Percentiles rank a stretch among this genome's conserved stretches.
Conservation (phyloP, 2,888 invertebrate species). For the Drosophila nigricruria region DNA sequence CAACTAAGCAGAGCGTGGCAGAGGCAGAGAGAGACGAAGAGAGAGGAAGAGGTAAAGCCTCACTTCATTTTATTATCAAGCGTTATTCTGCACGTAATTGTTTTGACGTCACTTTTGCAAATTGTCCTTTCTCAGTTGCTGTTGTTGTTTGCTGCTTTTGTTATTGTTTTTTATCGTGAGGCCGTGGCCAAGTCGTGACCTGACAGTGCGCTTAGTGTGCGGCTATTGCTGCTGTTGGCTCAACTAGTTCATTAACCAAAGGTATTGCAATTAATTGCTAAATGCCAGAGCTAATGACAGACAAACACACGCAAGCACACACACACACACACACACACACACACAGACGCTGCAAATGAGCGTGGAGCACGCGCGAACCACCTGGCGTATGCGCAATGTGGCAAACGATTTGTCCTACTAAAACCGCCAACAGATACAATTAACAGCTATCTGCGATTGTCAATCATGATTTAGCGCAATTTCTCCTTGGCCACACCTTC, state of each 20-base stretch:
- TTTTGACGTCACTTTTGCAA: constrained; percentile 78
- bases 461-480: constrained; percentile 47
- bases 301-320: constrained; percentile 4
- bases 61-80: constrained; percentile 81
- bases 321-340: not conserved
- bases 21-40: not conserved
- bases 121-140: constrained; percentile 53
- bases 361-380: constrained; percentile 42
- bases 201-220: constrained; percentile 7
- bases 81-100: constrained; percentile 78
- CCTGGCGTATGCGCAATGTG: constrained; percentile 57
- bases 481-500: constrained; percentile 1
- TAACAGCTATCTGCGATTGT: constrained; percentile 45
- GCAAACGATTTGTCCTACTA: constrained; percentile 46
- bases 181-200: constrained; percentile 51
- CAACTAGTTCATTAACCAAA: constrained; percentile 68
- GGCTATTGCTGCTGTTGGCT: constrained; percentile 14
- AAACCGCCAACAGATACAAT: constrained; percentile 45
- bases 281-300: constrained; percentile 43
- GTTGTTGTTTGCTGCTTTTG: constrained; percentile 11
- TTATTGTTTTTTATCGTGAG: constrained; percentile 27
- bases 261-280: constrained; percentile 65
- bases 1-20: not conserved
- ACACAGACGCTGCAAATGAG: constrained; percentile 35
- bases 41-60: constrained; percentile 22